Conservation (phyloP, 2,888 invertebrate genomes). For the Drosophila pseudotalamancana region DNA sequence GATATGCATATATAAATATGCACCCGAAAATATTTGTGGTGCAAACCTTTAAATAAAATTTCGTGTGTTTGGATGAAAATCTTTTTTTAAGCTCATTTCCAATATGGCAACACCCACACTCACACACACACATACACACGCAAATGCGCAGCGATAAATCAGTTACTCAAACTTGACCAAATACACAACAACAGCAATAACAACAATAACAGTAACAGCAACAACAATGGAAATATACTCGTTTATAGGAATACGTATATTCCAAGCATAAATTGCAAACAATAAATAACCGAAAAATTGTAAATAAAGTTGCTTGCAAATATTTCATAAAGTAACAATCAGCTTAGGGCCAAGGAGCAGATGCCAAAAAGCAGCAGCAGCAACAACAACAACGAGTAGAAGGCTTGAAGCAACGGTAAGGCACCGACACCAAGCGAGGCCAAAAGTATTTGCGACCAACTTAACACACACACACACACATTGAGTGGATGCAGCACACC, state of each 20-base stretch:
- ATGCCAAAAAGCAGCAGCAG: constrained; percentile 62
- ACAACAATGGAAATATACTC: constrained; percentile 16
- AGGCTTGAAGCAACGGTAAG: constrained; percentile 69
- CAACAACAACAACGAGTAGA: constrained; percentile 24
- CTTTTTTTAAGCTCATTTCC: constrained; percentile 29
- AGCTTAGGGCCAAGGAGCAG: constrained; percentile 78
- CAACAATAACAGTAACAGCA: too few relatives aligned
- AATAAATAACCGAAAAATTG: constrained; percentile 82
- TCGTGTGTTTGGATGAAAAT: constrained; percentile 4
- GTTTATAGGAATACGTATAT: constrained; percentile 36
- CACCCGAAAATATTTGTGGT: background rate
- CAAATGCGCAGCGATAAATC: constrained; percentile 58
- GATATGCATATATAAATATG: too few relatives aligned
- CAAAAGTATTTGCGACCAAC: constrained; percentile 75
- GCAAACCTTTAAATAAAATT: background rate
- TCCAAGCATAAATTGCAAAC: constrained; percentile 80
- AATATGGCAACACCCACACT: constrained; percentile 37
- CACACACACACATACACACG: constrained; percentile 6
- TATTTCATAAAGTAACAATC: constrained; percentile 80
- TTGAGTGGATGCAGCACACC: constrained; percentile 50
- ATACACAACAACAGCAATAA: constrained; percentile 49
- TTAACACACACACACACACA: constrained; percentile 58
- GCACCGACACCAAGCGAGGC: constrained; percentile 79
- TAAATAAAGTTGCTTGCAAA: constrained; percentile 81
- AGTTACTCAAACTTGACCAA: constrained; percentile 74